Evolutionary conservation across 2,888 invertebrate genomes (phyloP).

Genomic region (Chrysolina americana): DNA sequence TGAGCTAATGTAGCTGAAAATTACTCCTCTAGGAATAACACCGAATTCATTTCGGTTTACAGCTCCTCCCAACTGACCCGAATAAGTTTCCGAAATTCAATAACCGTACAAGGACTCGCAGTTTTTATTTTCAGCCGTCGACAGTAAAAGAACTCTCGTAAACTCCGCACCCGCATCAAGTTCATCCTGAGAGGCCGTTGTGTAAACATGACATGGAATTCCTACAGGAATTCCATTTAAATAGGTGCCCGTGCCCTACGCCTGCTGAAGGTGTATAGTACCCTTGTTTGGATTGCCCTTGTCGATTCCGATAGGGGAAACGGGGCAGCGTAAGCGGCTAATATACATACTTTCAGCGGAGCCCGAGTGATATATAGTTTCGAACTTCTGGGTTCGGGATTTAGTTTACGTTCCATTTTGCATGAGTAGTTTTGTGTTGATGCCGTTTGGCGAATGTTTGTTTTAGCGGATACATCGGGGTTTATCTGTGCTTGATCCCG

Average conservation of each 20-base stretch:
- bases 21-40: no score
- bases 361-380: constrained; percentile 5
- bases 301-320: constrained; percentile 14
- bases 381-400: constrained; percentile 14
- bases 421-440: constrained; percentile 22
- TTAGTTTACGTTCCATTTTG: constrained; percentile 22
- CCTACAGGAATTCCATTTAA: constrained; percentile 3
- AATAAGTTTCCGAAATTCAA: no score
- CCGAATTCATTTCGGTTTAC: no score
- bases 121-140: background rate
- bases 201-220: constrained; percentile 15
- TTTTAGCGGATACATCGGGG: background rate
- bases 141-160: background rate
- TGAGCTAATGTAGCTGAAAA: no score
- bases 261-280: constrained; percentile 4
- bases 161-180: constrained; percentile 5
- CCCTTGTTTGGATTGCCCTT: constrained; percentile 12
- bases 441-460: constrained; percentile 5
- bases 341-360: constrained; percentile 15
- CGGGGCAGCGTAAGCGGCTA: constrained; percentile 15
- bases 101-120: background rate
- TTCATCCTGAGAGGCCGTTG: constrained; percentile 5
- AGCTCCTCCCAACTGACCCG: no score
- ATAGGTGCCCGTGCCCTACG: background rate
- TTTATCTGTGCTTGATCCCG: constrained; percentile 2